phyloP scores from a whole-genome alignment of 2,888 invertebrate species.

The Drosophila buzzatii region DNA sequence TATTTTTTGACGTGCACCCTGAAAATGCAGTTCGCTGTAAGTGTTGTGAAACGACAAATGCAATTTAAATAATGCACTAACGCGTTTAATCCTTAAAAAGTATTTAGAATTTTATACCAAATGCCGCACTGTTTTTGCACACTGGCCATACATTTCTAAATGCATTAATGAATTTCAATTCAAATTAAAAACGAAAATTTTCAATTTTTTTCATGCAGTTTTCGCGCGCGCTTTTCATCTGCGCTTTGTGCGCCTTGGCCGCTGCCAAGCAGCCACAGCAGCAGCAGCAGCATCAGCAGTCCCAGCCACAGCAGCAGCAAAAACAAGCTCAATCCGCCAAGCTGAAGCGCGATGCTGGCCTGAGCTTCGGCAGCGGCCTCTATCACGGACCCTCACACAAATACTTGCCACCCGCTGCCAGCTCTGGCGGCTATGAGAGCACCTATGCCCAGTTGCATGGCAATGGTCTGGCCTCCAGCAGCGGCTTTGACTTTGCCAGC shows the following conservation, averaged over 20 bases:
- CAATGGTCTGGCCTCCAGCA: conserved; percentile 47
- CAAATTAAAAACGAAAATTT: conserved; percentile 1
- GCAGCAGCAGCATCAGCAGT: conserved; percentile 6
- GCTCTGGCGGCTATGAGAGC: conserved; percentile 36
- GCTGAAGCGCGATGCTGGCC: conserved; percentile 73
- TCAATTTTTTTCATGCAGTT: conserved; percentile 51
- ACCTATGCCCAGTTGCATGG: conserved; percentile 43
- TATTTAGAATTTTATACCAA: conserved; percentile 7
- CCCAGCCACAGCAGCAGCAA: conserved; percentile 12
- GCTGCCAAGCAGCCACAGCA: conserved; percentile 16
- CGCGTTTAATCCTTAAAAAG: conserved; percentile 10
- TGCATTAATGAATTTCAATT: background rate
- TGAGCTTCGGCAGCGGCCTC: conserved; percentile 58
- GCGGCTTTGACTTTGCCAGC: conserved; percentile 54
- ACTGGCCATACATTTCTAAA: conserved; percentile 17
- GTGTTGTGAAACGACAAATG: conserved; percentile 46
- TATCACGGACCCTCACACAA: conserved; percentile 81
- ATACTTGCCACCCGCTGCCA: conserved; percentile 71
- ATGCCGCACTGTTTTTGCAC: conserved; percentile 1
- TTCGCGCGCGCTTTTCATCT: conserved; percentile 38
- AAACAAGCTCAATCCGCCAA: conserved; percentile 44
- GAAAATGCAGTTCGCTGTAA: conserved; percentile 59
- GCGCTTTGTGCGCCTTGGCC: conserved; percentile 22
- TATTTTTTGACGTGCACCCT: conserved; percentile 31
- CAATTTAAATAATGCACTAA: conserved; percentile 9